Evolutionary conservation across 2,797 vertebrate species (phyloP).

Genomic region (Micrastur ruficollis): DNA sequence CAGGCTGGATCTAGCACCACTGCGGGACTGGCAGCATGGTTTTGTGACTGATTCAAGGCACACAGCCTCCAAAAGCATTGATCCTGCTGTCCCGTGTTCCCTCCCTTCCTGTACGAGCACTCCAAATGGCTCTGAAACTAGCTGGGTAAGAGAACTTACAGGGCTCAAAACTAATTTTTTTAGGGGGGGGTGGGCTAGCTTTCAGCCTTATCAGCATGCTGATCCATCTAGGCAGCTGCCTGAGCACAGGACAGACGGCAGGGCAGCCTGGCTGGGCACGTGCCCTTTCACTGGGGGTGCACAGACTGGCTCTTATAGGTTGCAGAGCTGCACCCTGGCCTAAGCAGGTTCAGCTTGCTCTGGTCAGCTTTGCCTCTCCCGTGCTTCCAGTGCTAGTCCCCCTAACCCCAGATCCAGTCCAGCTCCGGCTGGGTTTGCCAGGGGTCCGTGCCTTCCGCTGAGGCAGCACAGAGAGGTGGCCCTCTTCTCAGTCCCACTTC

Average conservation of each 20-base stretch:
- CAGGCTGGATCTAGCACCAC: neutral
- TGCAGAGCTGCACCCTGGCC: neutral
- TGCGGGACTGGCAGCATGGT: fast-evolving
- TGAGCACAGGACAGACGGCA: neutral
- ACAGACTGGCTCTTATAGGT: neutral
- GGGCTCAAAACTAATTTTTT: neutral
- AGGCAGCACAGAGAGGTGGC: neutral
- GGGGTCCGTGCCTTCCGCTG: fast-evolving
- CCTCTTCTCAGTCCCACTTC: neutral
- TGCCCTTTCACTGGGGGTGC: neutral
- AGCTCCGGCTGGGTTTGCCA: fast-evolving
- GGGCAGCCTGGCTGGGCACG: neutral
- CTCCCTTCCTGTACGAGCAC: neutral
- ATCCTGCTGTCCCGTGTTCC: neutral
- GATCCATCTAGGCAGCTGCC: neutral
- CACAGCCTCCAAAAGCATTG: neutral
- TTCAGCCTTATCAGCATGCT: neutral
- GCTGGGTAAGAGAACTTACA: neutral
- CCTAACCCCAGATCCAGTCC: no score
- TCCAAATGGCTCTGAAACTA: neutral
- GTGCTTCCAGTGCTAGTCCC: neutral
- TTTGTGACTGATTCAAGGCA: neutral
- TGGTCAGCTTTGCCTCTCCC: neutral
- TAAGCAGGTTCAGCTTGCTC: neutral
- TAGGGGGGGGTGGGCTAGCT: neutral